Percentiles rank a stretch among this genome's conserved stretches.
Evolutionary conservation across 2,888 invertebrate species (phyloP).

Genomic region (Chirona hameri): DNA sequence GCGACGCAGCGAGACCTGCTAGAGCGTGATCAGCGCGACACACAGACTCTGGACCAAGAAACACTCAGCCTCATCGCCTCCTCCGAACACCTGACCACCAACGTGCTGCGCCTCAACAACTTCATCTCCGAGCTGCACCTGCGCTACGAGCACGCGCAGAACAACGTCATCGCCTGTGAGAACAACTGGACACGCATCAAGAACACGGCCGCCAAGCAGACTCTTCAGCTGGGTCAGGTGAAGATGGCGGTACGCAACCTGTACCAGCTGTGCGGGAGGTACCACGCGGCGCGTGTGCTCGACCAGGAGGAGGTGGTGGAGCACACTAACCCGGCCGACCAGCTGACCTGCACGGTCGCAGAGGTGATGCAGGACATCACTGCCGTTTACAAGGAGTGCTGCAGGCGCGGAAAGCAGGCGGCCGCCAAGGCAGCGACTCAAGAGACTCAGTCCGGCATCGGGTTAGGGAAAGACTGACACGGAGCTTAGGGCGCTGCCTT

Average conservation of each 20-base stretch:
- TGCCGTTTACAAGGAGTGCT: neutral
- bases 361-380: neutral
- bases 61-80: neutral
- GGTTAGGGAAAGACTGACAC: too few species aligned
- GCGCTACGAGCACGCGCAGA: neutral
- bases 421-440: too few species aligned
- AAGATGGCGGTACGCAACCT: conserved; percentile 48
- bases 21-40: neutral
- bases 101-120: neutral
- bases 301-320: neutral
- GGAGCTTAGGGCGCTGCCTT: too few species aligned
- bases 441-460: too few species aligned
- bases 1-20: neutral
- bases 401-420: too few species aligned
- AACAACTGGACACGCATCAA: conserved; percentile 1
- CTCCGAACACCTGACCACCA: neutral
- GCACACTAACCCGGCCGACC: neutral
- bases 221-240: conserved; percentile 76
- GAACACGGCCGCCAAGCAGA: conserved; percentile 51
- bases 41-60: too few species aligned
- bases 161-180: neutral
- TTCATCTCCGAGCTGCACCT: neutral
- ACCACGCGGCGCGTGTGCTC: neutral
- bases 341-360: neutral
- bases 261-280: conserved; percentile 9